These are phyloP conservation scores for Mongoloraphidia duomilia DNA, from an alignment of 2,888 invertebrate genomes.

Conservation along the genomic window DNA sequence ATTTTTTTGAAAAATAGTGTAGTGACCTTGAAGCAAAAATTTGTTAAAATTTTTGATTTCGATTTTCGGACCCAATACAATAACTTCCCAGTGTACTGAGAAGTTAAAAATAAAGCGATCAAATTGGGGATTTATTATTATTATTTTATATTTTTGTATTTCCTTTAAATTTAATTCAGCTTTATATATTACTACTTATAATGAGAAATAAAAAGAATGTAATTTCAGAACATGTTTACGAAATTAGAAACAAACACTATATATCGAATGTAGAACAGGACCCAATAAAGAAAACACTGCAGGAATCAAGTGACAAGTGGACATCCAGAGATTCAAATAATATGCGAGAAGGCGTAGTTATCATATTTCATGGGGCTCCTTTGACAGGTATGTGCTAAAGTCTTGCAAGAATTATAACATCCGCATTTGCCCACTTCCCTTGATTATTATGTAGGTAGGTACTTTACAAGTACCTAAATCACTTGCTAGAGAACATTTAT, in stretches of 20 bases:
- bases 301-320: neutral
- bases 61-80: no score
- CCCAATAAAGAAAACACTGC: neutral
- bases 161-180: no score
- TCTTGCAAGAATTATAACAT: neutral
- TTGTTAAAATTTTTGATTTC: no score
- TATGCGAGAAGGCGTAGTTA: slow-evolving; percentile 22
- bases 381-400: slow-evolving; percentile 23
- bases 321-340: slow-evolving; percentile 8
- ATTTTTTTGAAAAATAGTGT: no score
- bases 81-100: no score
- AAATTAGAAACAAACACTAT: neutral
- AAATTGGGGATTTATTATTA: no score
- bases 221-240: neutral
- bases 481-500: no score
- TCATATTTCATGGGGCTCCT: slow-evolving; percentile 34
- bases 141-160: no score
- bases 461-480: no score
- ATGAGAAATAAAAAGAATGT: neutral
- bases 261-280: neutral
- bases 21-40: no score
- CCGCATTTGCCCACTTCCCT: neutral
- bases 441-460: no score
- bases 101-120: no score
- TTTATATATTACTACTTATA: slow-evolving; percentile 8